Base-by-base conservation (phyloP, 2,113 vertebrate species). In the Mesoclemmys tuberculata region DNA sequence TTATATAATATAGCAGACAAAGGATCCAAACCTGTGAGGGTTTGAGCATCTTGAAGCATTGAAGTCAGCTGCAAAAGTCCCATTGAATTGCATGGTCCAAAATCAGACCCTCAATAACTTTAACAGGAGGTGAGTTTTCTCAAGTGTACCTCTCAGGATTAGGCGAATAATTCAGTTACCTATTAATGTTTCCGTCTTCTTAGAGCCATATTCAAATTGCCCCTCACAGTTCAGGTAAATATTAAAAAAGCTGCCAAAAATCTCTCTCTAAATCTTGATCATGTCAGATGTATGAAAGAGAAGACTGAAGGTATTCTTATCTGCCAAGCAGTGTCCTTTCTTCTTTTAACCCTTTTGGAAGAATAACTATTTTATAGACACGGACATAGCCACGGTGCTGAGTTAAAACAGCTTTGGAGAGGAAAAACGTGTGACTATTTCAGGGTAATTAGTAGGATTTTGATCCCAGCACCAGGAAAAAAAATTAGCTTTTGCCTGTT, bases 401-500 rank as follows among this genome's bases (percentile, higher is more conserved):
- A 90, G 82, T 78, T 55, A 78, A 35, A 95, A 71, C 38, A 71
- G 64, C 61, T 94, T 84, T 61, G 19, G 26, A 94, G 78, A 94
- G 75, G 78, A 92, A 91, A 90, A 96, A 78, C 92, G 13, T 94
- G 78, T 95, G 81, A 91, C 51, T 95, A 92, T 94, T 96, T 93
- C 89, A 92, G 44, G 54, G 91, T 95, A 96, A 96, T 97, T 96
- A 80, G 85, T 88, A 94, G 79, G 87, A 96, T 93, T 88, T 79
- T 95, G 96, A 61, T 88, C 55, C 38, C 77, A 91, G 78, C 84
- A 88, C 16, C n/a, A 94, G 75, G 31, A 35, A 11, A 84, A 48
- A 49, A 44, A 64, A 95, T 92, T 85, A 88, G 94, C 90, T 94
- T 97, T 97, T 0, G 95, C 93, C 89, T 94, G 96, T 96, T 97